These are phyloP conservation scores for Smutsia gigantea DNA, from an alignment of 2,797 vertebrate genomes.

Conservation along the genomic window DNA sequence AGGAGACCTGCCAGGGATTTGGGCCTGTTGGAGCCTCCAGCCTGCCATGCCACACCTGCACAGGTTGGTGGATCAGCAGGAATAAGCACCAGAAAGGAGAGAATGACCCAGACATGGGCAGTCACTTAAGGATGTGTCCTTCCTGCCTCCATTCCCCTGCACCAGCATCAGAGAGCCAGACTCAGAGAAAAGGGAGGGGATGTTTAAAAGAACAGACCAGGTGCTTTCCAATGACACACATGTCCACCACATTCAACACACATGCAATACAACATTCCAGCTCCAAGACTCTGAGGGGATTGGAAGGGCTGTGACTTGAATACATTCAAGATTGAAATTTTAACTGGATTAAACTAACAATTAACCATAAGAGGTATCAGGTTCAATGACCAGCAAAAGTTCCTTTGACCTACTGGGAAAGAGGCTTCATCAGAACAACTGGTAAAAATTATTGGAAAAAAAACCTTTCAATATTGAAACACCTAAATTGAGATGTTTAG, in stretches of 20 bases:
- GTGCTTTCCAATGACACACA: background rate
- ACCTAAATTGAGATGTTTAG: too few relatives aligned
- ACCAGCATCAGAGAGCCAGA: background rate
- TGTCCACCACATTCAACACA: fast-evolving
- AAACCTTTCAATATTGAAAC: background rate
- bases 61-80: background rate
- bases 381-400: background rate
- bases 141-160: background rate
- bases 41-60: fast-evolving
- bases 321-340: background rate
- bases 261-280: background rate
- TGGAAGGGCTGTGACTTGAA: background rate
- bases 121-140: background rate
- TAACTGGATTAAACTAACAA: background rate
- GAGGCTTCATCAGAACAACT: background rate
- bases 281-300: background rate
- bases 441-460: background rate
- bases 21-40: background rate
- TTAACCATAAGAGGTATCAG: background rate
- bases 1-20: background rate
- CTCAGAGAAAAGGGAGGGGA: background rate
- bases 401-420: background rate
- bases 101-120: fast-evolving
- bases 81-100: background rate
- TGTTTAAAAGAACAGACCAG: background rate